Conservation (phyloP, 2,113 vertebrate genomes). For the Plotosus lineatus region DNA sequence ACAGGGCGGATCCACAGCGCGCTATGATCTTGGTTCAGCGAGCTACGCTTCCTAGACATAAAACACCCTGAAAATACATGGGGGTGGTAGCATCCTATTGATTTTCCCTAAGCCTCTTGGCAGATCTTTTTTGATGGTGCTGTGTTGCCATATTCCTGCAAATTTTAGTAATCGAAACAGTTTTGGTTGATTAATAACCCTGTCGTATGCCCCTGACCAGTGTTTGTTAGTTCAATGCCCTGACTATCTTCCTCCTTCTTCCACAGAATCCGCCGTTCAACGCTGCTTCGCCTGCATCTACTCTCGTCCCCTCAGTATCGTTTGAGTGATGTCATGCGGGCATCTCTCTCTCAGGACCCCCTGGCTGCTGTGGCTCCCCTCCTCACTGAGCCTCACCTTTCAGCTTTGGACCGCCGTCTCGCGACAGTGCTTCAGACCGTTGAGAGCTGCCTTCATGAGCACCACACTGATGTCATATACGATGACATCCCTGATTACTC, state of each 20-base stretch:
- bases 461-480: slow-evolving; percentile 59
- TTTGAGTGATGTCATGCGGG: slow-evolving; percentile 71
- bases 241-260: not conserved
- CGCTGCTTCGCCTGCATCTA: slow-evolving; percentile 72
- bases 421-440: slow-evolving; percentile 60
- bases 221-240: not conserved
- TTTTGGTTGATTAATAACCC: not conserved
- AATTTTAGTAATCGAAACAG: not conserved
- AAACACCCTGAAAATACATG: not conserved
- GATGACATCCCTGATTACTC: slow-evolving; percentile 55
- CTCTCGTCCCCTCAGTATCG: slow-evolving; percentile 69
- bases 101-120: not conserved
- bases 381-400: slow-evolving; percentile 73
- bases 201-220: not conserved
- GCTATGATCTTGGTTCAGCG: not conserved
- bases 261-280: slow-evolving; percentile 76
- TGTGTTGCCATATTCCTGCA: not conserved
- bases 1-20: too few species aligned
- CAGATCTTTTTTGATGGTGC: not conserved
- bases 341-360: slow-evolving; percentile 71
- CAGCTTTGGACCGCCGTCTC: slow-evolving; percentile 69
- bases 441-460: slow-evolving; percentile 56
- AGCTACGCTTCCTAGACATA: not conserved
- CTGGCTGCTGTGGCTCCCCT: slow-evolving; percentile 67
- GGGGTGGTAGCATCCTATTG: not conserved